phyloP scores from a whole-genome alignment of 2,113 vertebrate genomes.

The Laticauda laticaudata region DNA sequence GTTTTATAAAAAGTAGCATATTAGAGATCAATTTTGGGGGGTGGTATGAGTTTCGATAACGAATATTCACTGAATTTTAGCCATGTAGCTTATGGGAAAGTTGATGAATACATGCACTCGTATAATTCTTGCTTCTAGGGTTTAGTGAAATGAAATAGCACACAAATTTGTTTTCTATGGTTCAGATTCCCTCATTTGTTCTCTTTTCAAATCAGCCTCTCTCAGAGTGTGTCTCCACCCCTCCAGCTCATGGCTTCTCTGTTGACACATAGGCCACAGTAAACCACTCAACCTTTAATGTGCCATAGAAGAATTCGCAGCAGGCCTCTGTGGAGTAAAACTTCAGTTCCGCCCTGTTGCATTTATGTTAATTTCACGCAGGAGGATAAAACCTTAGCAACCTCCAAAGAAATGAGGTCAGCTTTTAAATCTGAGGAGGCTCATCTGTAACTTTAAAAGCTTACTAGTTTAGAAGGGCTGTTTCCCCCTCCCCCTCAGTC shows the following conservation, averaged over 20 bases:
- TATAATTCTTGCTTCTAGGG: too few relatives aligned
- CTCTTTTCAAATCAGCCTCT: background rate
- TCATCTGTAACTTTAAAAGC: conserved; percentile 26
- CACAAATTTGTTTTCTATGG: background rate
- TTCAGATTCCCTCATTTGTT: background rate
- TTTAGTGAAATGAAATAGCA: background rate
- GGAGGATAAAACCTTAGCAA: conserved; percentile 28
- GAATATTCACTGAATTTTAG: background rate
- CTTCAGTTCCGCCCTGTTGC: conserved; percentile 17
- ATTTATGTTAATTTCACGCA: conserved; percentile 31
- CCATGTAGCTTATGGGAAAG: background rate
- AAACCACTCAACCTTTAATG: background rate
- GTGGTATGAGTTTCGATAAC: background rate
- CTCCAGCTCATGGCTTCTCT: background rate
- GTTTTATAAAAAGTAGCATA: background rate
- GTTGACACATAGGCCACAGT: background rate
- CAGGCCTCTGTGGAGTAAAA: conserved; percentile 17
- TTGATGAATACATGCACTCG: background rate
- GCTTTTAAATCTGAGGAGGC: conserved; percentile 24
- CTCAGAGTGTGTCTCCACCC: background rate
- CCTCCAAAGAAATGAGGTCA: conserved; percentile 21
- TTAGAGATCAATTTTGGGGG: background rate
- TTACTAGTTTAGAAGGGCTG: background rate
- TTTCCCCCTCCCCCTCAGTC: background rate
- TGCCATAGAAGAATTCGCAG: background rate